These are phyloP conservation scores for Lacerta agilis DNA, from an alignment of 2,797 vertebrate species.

Conservation along the genomic window DNA sequence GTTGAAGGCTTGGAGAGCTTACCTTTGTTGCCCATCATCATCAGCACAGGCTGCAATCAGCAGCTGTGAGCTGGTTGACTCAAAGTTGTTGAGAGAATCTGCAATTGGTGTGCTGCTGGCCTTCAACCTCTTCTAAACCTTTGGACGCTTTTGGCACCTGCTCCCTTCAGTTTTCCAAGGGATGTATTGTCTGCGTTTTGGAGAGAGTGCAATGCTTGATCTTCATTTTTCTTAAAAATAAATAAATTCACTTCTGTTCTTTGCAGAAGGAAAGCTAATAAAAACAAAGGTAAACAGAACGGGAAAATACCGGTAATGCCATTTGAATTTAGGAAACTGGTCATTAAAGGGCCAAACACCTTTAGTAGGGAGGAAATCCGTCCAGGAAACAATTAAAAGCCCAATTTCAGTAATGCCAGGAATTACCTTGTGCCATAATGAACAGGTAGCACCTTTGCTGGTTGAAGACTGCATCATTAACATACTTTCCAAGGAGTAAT, in stretches of 20 bases:
- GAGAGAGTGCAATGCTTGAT: background rate
- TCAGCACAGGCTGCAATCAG: background rate
- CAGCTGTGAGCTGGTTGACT: background rate
- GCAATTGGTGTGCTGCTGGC: background rate
- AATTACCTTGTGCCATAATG: background rate
- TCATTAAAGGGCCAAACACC: background rate
- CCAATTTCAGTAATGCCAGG: background rate
- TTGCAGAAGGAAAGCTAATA: background rate
- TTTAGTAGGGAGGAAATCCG: background rate
- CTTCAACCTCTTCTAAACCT: background rate
- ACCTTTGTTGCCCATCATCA: no score
- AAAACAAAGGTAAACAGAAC: background rate
- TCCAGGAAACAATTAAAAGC: background rate
- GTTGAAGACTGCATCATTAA: background rate
- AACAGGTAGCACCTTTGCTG: background rate
- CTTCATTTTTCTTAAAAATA: background rate
- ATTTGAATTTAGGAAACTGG: background rate
- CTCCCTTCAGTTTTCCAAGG: background rate
- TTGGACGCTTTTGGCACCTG: background rate
- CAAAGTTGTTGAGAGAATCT: background rate
- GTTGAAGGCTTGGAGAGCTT: background rate
- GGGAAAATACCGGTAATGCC: background rate
- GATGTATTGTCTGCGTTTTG: no score
- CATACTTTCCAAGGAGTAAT: background rate
- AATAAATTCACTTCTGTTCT: background rate